Percentiles rank a stretch among this genome's conserved stretches.
These are phyloP conservation scores for Carpatolechia fugitivella DNA, from an alignment of 2,888 invertebrate species.

Conservation along the genomic window DNA sequence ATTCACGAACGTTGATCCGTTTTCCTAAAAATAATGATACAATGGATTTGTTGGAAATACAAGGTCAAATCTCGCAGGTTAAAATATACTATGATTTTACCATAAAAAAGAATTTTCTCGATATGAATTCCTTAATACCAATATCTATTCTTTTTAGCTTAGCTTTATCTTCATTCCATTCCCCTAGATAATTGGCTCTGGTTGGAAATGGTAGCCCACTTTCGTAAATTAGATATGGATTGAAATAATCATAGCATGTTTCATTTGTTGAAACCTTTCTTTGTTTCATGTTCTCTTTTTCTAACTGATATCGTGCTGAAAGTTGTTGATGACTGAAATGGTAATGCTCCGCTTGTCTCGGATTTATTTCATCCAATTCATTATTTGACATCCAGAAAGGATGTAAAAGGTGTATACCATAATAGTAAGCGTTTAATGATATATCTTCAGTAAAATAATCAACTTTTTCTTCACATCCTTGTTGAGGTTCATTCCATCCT, in stretches of 20 bases:
- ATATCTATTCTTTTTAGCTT: constrained; percentile 56
- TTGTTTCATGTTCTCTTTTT: constrained; percentile 48
- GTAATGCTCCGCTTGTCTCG: constrained; percentile 60
- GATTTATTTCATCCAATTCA: constrained; percentile 54
- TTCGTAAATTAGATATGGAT: constrained; percentile 57
- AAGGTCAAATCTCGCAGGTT: not conserved
- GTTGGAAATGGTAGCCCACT: constrained; percentile 65
- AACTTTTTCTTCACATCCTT: constrained; percentile 69
- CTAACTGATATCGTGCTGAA: constrained; percentile 54
- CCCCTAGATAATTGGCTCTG: constrained; percentile 40
- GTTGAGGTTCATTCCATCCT: constrained; percentile 71
- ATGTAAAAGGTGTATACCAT: constrained; percentile 73
- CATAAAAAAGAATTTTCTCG: constrained; percentile 59
- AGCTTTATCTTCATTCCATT: constrained; percentile 47
- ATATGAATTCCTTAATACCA: constrained; percentile 60
- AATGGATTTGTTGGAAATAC: not conserved
- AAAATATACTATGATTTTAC: constrained; percentile 32
- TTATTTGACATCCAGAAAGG: constrained; percentile 80
- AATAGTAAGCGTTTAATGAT: constrained; percentile 79
- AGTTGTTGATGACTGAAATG: constrained; percentile 62
- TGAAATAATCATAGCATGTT: constrained; percentile 43
- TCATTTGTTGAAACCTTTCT: constrained; percentile 26
- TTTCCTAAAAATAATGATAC: constrained; percentile 40
- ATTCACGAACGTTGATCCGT: constrained; percentile 46
- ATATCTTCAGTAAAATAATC: constrained; percentile 83